A percentile compares a stretch with the other conserved stretches of the same genome.
Evolutionary conservation across 2,113 vertebrate species (phyloP).

Genomic region (Struthio camelus): DNA sequence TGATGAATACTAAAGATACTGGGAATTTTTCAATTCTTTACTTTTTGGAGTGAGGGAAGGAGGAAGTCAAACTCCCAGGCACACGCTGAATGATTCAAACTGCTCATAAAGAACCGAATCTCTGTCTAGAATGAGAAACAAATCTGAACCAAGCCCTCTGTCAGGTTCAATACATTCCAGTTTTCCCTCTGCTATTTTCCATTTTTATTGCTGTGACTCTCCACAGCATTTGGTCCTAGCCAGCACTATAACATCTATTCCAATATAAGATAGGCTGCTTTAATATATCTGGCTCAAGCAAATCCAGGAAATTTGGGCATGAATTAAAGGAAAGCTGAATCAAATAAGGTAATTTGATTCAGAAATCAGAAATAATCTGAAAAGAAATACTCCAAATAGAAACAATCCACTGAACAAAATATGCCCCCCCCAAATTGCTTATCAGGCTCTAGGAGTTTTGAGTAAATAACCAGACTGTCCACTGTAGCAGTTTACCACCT

Average conservation of each 20-base stretch:
- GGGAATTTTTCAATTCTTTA: neutral
- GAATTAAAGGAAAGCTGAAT: constrained; percentile 4
- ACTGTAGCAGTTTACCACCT: neutral
- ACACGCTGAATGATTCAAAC: neutral
- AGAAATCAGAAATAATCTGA: too few relatives aligned
- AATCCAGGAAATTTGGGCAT: neutral
- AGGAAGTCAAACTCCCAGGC: neutral
- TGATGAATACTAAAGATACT: neutral
- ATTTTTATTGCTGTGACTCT: neutral
- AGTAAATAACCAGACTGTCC: neutral
- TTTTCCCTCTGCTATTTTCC: neutral
- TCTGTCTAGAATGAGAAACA: constrained; percentile 2
- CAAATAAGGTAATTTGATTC: neutral
- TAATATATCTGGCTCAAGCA: neutral
- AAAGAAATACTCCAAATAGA: neutral
- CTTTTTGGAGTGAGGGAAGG: neutral
- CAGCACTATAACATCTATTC: neutral
- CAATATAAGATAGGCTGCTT: neutral
- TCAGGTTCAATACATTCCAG: neutral
- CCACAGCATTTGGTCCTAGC: neutral
- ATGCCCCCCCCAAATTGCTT: neutral
- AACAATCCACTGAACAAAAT: neutral
- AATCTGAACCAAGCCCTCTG: neutral
- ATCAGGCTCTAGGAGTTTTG: neutral
- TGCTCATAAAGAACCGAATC: neutral